Evolutionary conservation across 2,113 vertebrate species (phyloP).

Genomic region (Vidua chalybeata): DNA sequence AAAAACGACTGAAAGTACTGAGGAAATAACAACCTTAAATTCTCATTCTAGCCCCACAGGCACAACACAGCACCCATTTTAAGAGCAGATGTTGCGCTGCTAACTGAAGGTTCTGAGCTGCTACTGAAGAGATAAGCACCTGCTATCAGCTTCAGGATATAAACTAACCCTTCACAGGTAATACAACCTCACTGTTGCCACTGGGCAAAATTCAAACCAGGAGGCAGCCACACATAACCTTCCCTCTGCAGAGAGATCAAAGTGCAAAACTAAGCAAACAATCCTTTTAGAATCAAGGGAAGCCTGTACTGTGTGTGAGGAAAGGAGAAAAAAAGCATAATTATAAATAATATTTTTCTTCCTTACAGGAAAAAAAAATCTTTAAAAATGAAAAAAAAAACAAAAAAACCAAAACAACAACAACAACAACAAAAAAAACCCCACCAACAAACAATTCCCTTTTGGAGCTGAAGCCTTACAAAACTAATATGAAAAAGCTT

Average conservation of each 20-base stretch:
- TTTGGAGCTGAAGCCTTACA: neutral
- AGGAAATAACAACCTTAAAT: neutral
- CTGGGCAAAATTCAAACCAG: conserved; percentile 27
- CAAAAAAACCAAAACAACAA: neutral
- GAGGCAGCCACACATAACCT: neutral
- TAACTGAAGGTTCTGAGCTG: neutral
- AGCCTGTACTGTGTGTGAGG: neutral
- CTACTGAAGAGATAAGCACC: neutral
- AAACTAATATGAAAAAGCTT: neutral
- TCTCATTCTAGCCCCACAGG: neutral
- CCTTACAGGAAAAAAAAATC: neutral
- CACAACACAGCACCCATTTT: fast-evolving
- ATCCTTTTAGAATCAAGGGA: neutral
- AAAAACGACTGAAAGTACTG: neutral
- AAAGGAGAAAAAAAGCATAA: neutral
- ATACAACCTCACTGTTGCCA: neutral
- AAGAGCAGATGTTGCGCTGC: neutral
- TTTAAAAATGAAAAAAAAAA: neutral
- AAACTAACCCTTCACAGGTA: neutral
- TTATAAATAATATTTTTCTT: neutral
- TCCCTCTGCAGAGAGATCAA: neutral
- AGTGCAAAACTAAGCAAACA: neutral
- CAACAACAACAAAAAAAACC: neutral
- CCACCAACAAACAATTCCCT: neutral
- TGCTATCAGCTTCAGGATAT: neutral